A percentile compares a stretch with the other conserved stretches of the same genome.
phyloP scores from a whole-genome alignment of 2,797 vertebrate genomes.

The Xenops minutus region DNA sequence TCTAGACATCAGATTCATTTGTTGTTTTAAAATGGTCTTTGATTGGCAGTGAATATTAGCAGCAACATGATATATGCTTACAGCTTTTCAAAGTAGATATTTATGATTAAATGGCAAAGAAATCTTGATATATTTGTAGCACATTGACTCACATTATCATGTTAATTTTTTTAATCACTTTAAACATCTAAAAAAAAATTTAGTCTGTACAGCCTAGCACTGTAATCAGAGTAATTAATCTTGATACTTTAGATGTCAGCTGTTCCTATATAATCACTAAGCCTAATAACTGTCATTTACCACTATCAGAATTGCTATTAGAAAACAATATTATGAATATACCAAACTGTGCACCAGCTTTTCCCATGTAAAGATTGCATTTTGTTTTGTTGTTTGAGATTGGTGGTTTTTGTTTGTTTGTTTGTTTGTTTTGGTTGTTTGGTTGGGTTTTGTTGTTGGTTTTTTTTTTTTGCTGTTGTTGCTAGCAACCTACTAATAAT shows the following conservation, averaged over 20 bases:
- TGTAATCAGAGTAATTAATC: slow-evolving; percentile 18
- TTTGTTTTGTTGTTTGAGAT: neutral
- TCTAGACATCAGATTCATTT: neutral
- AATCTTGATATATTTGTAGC: neutral
- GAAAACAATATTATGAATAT: neutral
- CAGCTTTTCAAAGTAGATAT: neutral
- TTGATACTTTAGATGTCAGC: neutral
- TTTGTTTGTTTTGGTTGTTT: neutral
- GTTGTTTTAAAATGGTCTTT: neutral
- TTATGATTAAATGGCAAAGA: neutral
- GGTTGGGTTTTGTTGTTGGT: neutral
- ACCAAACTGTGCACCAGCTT: neutral
- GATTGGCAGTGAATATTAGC: neutral
- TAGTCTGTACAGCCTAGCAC: neutral
- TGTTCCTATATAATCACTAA: neutral
- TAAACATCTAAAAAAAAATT: neutral
- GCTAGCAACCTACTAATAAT: neutral
- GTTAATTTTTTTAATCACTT: neutral
- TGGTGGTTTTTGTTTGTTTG: neutral
- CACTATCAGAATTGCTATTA: neutral
- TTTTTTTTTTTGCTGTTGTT: neutral
- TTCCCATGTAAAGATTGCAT: neutral
- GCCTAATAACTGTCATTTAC: neutral
- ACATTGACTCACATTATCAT: neutral
- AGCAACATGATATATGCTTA: neutral